Base-by-base conservation (phyloP, 2,888 invertebrate genomes). In the Drosophila stalkeri region DNA sequence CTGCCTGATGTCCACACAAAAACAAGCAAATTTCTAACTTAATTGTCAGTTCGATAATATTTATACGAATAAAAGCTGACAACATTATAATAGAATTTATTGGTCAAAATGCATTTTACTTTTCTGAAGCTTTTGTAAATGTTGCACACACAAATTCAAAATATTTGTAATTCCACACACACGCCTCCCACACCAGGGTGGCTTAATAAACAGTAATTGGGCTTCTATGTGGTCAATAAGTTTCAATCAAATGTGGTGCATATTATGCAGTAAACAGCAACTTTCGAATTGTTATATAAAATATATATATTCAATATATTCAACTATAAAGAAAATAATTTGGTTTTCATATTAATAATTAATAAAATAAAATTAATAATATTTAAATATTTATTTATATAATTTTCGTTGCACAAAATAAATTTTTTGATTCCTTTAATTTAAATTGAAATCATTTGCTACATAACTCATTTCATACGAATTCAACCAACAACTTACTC, bases 161-260 rank as follows among this genome's bases (percentile, higher is more conserved):
- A 55, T 35, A 20, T 27, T 27, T 27, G 27, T 23, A 46, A n/a
- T 35, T 16, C 33, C 43, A 49, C n/a, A 66, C 57, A 31, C n/a
- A 56, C 39, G 46, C 33, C 64, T 55, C 49, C 68, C 60, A 54
- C 52, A 59, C 6, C 12, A 20, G 44, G 6, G 0, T 46, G 4
- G 23, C 44, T 54, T 51, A 27, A 54, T 70, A 44, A 71, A 74
- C 43, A 27, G 35, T 31, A 0, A 46, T 39, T 35, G 35, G 37
- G 18, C 39, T 49, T 52, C 51, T 27, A 33, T 41, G 44, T 8
- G 35, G 16, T 52, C 37, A 57, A 37, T 33, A 54, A 70, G 64
- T 51, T 65, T 4, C 2, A 9, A 18, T 1, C 18, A 43, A 43
- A 43, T 18, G 11, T 0, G 9, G 3, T 18, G n/a, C 3, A 39